Evolutionary conservation across 2,888 invertebrate genomes (phyloP).

Genomic region (Napeogenes inachia): DNA sequence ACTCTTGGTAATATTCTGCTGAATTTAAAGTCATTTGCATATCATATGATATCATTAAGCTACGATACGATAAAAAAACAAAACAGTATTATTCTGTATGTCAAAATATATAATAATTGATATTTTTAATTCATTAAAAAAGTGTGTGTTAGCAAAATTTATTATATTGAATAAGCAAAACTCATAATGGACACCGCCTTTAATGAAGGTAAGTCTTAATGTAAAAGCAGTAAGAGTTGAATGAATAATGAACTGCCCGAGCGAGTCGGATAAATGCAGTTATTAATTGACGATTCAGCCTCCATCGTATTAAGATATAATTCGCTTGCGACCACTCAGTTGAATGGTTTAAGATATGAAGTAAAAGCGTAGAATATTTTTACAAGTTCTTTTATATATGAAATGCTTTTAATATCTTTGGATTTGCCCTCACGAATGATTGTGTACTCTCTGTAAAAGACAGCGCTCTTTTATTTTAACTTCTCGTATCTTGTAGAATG

Average conservation of each 20-base stretch:
- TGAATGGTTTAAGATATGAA: constrained; percentile 6
- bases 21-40: no score
- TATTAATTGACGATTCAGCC: constrained; percentile 20
- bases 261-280: background rate
- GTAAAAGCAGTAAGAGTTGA: background rate
- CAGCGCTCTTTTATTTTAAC: no score
- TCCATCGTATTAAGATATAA: constrained; percentile 28
- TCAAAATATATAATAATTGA: no score
- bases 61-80: no score
- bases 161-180: background rate
- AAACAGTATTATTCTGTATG: no score
- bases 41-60: no score
- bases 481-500: no score
- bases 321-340: constrained; percentile 9
- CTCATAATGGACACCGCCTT: background rate
- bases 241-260: background rate
- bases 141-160: background rate
- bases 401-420: no score
- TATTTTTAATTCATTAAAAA: background rate
- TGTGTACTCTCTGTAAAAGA: no score
- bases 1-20: no score
- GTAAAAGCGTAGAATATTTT: background rate
- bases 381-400: no score
- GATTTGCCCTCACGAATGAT: no score
- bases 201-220: background rate